These are phyloP conservation scores for Hylaeus volcanicus DNA, from an alignment of 1,140 invertebrate genomes.

Conservation along the genomic window DNA sequence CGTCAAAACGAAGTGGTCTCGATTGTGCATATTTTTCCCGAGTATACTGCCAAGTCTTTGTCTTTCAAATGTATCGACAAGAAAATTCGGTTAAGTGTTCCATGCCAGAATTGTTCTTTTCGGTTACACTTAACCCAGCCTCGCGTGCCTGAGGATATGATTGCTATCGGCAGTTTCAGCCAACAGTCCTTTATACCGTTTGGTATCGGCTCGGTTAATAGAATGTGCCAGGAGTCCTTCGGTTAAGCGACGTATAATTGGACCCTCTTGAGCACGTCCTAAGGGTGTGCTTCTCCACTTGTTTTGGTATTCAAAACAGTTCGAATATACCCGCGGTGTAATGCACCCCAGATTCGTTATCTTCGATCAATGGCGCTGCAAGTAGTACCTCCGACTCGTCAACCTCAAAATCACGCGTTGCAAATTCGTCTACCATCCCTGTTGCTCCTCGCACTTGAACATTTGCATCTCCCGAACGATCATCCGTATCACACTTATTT, in stretches of 20 bases:
- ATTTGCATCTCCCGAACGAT: background rate
- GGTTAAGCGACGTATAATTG: slow-evolving; percentile 9
- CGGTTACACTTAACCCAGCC: too few relatives aligned
- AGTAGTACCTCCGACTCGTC: background rate
- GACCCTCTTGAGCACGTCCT: background rate
- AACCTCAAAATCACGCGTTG: too few relatives aligned
- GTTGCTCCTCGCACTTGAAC: too few relatives aligned
- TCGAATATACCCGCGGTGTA: background rate
- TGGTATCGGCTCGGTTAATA: slow-evolving; percentile 7
- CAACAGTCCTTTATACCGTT: background rate
- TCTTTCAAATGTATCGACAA: too few relatives aligned
- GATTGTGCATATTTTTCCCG: too few relatives aligned
- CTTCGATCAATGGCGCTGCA: slow-evolving; percentile 5
- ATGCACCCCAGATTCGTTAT: background rate
- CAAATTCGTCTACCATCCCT: background rate
- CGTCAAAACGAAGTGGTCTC: too few relatives aligned
- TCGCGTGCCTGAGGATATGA: background rate
- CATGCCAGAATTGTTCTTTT: too few relatives aligned
- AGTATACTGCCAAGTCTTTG: too few relatives aligned
- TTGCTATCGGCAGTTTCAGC: too few relatives aligned
- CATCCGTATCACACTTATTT: too few relatives aligned
- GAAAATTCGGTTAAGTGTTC: background rate
- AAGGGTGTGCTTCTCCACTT: background rate
- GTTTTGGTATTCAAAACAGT: slow-evolving; percentile 21
- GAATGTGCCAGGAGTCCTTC: background rate